phyloP scores from a whole-genome alignment of 1,140 invertebrate species.

The Zaprionus lachaisei region DNA sequence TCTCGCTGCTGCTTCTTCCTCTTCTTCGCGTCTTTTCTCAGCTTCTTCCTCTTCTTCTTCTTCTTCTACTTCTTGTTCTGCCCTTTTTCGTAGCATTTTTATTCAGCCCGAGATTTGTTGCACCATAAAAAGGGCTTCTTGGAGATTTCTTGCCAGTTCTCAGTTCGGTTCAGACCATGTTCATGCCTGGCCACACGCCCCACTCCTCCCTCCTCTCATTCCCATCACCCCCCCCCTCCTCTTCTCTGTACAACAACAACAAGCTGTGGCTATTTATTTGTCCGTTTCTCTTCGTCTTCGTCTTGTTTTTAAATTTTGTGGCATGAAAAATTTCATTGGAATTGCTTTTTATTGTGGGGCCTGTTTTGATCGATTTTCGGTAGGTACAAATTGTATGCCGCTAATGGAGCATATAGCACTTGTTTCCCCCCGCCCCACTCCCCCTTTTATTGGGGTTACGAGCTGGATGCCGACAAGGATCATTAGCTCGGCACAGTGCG shows the following conservation, averaged over 20 bases:
- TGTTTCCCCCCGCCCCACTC: constrained; percentile 14
- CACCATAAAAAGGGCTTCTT: constrained; percentile 80
- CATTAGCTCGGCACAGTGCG: constrained; percentile 43
- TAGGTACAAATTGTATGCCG: constrained; percentile 75
- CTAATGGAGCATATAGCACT: constrained; percentile 70
- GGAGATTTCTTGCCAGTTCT: constrained; percentile 48
- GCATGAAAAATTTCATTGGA: constrained; percentile 81
- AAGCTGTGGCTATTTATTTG: constrained; percentile 62
- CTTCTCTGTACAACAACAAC: constrained; percentile 16
- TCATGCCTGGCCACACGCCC: constrained; percentile 6
- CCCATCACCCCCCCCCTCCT: constrained; percentile 14
- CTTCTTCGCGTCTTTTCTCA: background rate
- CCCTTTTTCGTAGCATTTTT: constrained; percentile 42
- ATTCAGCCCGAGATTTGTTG: constrained; percentile 72
- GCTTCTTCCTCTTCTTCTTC: background rate
- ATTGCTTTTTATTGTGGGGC: constrained; percentile 78
- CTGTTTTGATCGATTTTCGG: constrained; percentile 76
- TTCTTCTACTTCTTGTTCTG: constrained; percentile 11
- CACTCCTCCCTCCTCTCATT: constrained; percentile 13
- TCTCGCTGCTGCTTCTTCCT: constrained; percentile 4
- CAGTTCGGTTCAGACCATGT: constrained; percentile 2
- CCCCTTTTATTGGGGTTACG: constrained; percentile 24
- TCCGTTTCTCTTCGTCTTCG: constrained; percentile 22
- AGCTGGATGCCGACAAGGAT: constrained; percentile 49
- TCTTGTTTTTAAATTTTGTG: constrained; percentile 62